Evolutionary conservation across 2,113 vertebrate species (phyloP).

Genomic region (Monopterus albus): DNA sequence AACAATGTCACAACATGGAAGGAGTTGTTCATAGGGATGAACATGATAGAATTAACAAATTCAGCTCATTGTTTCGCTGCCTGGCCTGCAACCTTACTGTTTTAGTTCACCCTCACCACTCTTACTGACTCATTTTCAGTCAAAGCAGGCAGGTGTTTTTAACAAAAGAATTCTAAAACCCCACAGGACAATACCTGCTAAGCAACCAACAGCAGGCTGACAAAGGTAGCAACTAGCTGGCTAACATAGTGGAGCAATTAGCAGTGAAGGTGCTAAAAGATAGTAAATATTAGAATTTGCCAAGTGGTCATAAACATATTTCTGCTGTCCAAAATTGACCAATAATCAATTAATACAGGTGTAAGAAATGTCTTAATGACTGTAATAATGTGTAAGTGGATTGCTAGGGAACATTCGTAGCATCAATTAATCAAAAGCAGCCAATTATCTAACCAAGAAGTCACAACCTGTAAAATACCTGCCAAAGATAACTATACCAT

Average conservation of each 20-base stretch:
- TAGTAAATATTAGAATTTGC: not conserved
- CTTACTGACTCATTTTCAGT: not conserved
- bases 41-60: no score
- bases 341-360: not conserved
- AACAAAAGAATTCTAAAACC: not conserved
- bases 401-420: not conserved
- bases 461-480: not conserved
- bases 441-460: not conserved
- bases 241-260: not conserved
- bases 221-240: not conserved
- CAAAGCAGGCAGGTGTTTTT: not conserved
- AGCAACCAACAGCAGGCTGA: not conserved
- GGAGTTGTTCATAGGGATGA: no score
- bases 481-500: no score
- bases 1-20: no score
- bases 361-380: not conserved
- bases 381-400: not conserved
- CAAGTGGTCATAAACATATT: not conserved
- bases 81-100: no score
- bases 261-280: not conserved
- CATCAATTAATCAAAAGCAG: no score
- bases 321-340: not conserved
- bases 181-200: not conserved
- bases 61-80: no score
- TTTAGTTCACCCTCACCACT: not conserved